These are phyloP conservation scores for Marmota flaviventris DNA, from an alignment of 2,113 vertebrate species.

Conservation along the genomic window DNA sequence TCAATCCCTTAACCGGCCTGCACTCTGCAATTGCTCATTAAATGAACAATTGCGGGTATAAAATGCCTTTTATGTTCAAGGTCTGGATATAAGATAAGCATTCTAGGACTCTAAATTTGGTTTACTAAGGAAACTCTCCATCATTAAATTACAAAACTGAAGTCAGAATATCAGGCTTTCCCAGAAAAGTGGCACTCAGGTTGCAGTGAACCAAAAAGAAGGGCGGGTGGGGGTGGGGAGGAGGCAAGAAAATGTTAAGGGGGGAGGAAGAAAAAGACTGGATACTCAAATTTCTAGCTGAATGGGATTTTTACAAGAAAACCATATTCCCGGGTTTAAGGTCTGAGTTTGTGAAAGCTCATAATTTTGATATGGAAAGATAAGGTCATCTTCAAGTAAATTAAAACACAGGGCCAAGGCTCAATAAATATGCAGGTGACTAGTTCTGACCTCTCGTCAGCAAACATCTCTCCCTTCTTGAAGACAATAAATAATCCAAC, in stretches of 20 bases:
- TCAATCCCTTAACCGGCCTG: conserved; percentile 95
- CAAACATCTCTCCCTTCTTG: not conserved
- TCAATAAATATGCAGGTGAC: not conserved
- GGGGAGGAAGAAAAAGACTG: not conserved
- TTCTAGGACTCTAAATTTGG: conserved; percentile 95
- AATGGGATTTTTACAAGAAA: conserved; percentile 81
- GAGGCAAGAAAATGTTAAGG: conserved; percentile 46
- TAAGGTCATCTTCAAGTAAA: conserved; percentile 59
- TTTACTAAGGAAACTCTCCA: conserved; percentile 93
- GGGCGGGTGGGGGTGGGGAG: not conserved
- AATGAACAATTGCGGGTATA: conserved; percentile 95
- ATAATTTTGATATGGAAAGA: conserved; percentile 61
- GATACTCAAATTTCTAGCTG: conserved; percentile 76
- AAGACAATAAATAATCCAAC: not conserved
- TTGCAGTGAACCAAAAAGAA: conserved; percentile 80
- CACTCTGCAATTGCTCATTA: conserved; percentile 96
- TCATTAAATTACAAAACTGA: conserved; percentile 93
- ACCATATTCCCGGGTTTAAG: conserved; percentile 65
- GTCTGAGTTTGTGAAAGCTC: conserved; percentile 66
- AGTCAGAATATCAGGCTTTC: conserved; percentile 90
- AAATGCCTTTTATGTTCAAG: conserved; percentile 95
- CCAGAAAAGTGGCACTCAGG: conserved; percentile 89
- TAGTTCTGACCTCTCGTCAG: not conserved
- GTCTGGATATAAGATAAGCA: conserved; percentile 95
- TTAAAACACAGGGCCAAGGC: conserved; percentile 46